Base-by-base conservation (phyloP, 2,888 invertebrate genomes). In the Helleia helle region DNA sequence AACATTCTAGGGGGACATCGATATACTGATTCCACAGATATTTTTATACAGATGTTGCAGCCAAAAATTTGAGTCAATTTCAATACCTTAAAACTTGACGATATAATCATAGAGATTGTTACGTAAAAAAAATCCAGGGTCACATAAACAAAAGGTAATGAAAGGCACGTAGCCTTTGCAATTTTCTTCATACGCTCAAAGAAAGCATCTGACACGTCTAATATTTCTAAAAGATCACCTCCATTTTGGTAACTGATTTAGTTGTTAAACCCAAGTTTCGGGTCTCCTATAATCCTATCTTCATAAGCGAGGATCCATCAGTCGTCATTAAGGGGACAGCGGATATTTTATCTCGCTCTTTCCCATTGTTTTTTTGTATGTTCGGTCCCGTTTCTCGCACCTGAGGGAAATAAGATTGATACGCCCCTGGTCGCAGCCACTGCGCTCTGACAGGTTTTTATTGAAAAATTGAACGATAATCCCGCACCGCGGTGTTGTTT, bases 391-490 rank as follows among this genome's bases (percentile, higher is more conserved):
- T 41, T 47, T 40, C 47, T 44, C 58, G 52, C 71, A 71, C 74
- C 74, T 72, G 68, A 52, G 66, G 66, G 63, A 60, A 65, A 62
- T 56, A 76, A 79, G 81, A 81, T 79, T 75, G 81, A 81, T 81
- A 70, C 61, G 63, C 54, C 54, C 57, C 52, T 50, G 52, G 56
- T 59, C 65, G 59, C 58, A 54, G 52, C 57, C 56, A 56, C 66
- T 58, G 59, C 58, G 58, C 55, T 55, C 65, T 71, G 80, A 77
- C 77, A 72, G 74, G 58, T 66, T 71, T 65, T 77, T 79, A 80
- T 76, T 76, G 79, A 75, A 80, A 80, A 79, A 79, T 76, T 79
- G 74, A 77, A 66, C 65, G 74, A 77, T 79, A 79, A 77, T 74
- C 73, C 71, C 69, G 48, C 52, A 48, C 62, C 62, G 64, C 57